phyloP scores from a whole-genome alignment of 35 echinoderm and acorn worm genomes.

The Nesometra sesokonis region DNA sequence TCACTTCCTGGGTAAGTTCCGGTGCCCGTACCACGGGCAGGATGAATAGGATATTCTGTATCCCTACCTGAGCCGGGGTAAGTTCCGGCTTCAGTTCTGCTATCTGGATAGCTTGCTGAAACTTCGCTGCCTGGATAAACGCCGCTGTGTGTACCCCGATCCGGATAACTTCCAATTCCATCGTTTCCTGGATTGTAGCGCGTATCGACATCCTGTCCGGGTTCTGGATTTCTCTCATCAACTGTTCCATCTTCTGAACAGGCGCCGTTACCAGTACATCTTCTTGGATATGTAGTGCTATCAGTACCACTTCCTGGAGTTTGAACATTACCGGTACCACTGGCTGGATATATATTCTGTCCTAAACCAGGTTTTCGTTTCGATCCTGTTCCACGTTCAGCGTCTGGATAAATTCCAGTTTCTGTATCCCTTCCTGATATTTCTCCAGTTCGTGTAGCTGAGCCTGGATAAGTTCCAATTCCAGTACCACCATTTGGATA shows the following conservation, averaged over 20 bases:
- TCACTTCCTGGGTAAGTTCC: background rate
- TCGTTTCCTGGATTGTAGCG: background rate
- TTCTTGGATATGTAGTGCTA: background rate
- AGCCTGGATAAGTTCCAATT: background rate
- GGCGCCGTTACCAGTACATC: background rate
- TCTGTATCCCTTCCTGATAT: background rate
- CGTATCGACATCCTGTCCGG: background rate
- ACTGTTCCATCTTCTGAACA: background rate
- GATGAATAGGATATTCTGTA: background rate
- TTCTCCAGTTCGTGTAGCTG: background rate
- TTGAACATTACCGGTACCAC: background rate
- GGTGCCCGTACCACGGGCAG: background rate
- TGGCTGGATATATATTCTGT: background rate
- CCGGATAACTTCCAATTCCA: background rate
- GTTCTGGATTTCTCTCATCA: background rate
- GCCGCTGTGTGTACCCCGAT: background rate
- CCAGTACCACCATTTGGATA: background rate
- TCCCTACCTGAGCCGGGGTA: background rate
- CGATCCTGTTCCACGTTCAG: too few relatives aligned
- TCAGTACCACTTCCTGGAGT: background rate
- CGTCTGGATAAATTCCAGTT: background rate
- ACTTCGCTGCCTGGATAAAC: background rate
- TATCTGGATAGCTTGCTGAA: background rate
- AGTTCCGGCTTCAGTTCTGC: background rate
- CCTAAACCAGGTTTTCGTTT: too few relatives aligned